These are phyloP conservation scores for Drosophila ustulata DNA, from an alignment of 2,888 invertebrate species.

Conservation along the genomic window DNA sequence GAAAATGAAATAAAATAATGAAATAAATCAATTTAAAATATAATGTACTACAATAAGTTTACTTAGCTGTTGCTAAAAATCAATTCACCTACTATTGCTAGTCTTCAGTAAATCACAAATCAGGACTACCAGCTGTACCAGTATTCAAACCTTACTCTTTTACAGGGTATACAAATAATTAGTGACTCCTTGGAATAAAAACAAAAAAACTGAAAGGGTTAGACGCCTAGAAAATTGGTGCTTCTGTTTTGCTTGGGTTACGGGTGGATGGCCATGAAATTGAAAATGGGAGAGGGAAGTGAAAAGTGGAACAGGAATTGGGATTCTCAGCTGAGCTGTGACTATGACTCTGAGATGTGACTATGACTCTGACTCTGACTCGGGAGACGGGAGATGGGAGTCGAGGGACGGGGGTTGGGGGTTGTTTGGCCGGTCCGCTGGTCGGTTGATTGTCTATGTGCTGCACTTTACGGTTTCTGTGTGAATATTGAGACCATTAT, in stretches of 20 bases:
- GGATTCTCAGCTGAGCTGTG: constrained; percentile 3
- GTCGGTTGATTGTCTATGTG: constrained; percentile 16
- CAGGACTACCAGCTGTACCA: not conserved
- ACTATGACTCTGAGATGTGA: not conserved
- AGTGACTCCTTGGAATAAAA: constrained; percentile 40
- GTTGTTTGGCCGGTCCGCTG: constrained; percentile 13
- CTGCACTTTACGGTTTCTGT: constrained; percentile 67
- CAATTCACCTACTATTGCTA: not conserved
- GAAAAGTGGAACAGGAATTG: constrained; percentile 15
- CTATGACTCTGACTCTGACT: not conserved
- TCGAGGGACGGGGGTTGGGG: constrained; percentile 3
- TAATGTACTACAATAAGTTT: too few species aligned
- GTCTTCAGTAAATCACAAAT: not conserved
- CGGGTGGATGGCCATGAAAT: constrained; percentile 26
- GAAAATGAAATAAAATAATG: too few species aligned
- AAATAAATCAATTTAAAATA: too few species aligned
- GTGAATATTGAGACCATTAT: constrained; percentile 80
- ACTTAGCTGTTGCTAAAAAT: not conserved
- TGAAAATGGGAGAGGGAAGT: constrained; percentile 12
- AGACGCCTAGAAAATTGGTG: constrained; percentile 41
- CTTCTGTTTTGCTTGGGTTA: constrained; percentile 24
- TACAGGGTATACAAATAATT: constrained; percentile 48
- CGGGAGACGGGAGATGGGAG: not conserved
- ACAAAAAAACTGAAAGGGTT: constrained; percentile 58
- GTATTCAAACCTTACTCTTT: not conserved